Conservation (phyloP, 2,113 vertebrate genomes). For the Cyanistes caeruleus region DNA sequence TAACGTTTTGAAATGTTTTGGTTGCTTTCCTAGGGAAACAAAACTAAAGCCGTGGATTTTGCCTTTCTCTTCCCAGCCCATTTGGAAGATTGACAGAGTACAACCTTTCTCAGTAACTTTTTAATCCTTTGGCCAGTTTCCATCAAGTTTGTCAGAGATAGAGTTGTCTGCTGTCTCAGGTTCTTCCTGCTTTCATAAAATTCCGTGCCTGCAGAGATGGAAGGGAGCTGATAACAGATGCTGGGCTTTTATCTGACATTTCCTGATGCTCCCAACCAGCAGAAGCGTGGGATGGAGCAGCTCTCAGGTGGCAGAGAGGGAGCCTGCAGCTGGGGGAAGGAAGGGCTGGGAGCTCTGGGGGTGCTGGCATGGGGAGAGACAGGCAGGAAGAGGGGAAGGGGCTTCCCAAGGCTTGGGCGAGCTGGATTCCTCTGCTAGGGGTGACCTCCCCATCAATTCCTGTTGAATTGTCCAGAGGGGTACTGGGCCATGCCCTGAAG, state of each 20-base stretch:
- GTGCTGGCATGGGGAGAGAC: background rate
- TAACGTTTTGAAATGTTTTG: background rate
- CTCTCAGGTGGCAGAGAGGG: rapidly evolving
- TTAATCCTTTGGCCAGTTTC: background rate
- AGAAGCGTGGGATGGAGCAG: background rate
- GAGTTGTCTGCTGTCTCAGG: background rate
- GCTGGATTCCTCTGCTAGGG: background rate
- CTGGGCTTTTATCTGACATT: background rate
- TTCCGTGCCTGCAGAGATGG: background rate
- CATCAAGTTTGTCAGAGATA: background rate
- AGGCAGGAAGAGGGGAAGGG: background rate
- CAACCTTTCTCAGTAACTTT: background rate
- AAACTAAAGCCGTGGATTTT: background rate
- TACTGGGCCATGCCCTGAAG: no score
- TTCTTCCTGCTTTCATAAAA: background rate
- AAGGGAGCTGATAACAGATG: background rate
- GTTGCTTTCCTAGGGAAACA: background rate
- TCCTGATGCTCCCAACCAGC: background rate
- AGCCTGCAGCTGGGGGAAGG: rapidly evolving
- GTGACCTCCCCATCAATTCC: background rate
- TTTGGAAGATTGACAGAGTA: background rate
- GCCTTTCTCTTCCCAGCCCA: background rate
- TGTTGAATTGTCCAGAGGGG: background rate
- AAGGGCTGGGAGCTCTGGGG: background rate
- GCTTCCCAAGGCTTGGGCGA: background rate